Evolutionary conservation across 2,797 vertebrate species (phyloP).

Genomic region (Nyctalus aviator): DNA sequence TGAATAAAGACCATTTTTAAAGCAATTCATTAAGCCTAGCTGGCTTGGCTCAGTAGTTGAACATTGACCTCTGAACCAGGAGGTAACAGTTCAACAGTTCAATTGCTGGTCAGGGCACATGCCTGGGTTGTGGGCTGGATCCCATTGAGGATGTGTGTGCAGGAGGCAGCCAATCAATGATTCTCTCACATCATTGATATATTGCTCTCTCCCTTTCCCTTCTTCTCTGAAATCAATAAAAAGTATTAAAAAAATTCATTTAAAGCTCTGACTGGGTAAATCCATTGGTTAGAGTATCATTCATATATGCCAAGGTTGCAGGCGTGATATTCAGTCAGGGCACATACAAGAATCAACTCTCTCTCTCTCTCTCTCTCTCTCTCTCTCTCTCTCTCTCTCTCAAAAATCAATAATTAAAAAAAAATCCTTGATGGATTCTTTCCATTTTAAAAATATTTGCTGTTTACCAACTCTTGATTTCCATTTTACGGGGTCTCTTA

Average conservation of each 20-base stretch:
- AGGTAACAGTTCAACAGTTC: too few relatives aligned
- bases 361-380: not conserved
- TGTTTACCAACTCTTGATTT: conserved; percentile 3
- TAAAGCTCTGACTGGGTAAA: not conserved
- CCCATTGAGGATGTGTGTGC: too few relatives aligned
- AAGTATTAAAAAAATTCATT: too few relatives aligned
- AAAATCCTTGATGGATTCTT: not conserved
- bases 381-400: not conserved
- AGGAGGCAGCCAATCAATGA: too few relatives aligned
- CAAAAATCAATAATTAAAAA: not conserved
- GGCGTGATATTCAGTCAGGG: not conserved
- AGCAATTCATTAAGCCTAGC: not conserved
- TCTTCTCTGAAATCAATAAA: too few relatives aligned
- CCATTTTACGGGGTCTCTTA: conserved; percentile 2
- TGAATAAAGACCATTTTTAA: conserved; percentile 5
- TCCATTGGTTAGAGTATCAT: not conserved
- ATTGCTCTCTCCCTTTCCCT: too few relatives aligned
- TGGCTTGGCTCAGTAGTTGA: too few relatives aligned
- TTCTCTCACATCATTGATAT: too few relatives aligned
- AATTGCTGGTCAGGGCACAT: too few relatives aligned
- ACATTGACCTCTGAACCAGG: too few relatives aligned
- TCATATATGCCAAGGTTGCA: not conserved
- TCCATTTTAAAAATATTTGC: conserved; percentile 14
- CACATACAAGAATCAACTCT: not conserved
- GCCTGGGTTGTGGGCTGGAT: too few relatives aligned